Conservation (phyloP, 2,888 invertebrate genomes). For the Coelopa pilipes region DNA sequence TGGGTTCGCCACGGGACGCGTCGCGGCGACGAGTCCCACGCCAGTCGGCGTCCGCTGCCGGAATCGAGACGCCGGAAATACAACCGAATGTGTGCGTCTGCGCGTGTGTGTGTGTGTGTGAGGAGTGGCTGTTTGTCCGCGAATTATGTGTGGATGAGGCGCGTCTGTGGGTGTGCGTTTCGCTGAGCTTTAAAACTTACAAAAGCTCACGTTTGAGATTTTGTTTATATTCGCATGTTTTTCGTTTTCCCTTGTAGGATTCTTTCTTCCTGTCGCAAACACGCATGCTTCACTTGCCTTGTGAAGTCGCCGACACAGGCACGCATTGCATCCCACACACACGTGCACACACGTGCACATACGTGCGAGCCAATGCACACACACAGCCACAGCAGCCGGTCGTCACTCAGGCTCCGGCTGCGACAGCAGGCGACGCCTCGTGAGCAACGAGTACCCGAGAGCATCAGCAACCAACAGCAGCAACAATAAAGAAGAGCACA, state of each 20-base stretch:
- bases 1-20: no score
- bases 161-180: conserved; percentile 2
- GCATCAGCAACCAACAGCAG: no score
- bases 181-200: conserved; percentile 5
- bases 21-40: no score
- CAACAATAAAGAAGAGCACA: no score
- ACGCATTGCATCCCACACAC: no score
- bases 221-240: not conserved
- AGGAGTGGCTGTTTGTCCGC: no score
- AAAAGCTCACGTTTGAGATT: conserved; percentile 12
- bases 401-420: not conserved
- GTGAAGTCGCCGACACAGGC: conserved; percentile 1
- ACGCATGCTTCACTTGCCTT: not conserved
- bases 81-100: not conserved
- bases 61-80: not conserved
- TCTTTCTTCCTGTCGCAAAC: not conserved
- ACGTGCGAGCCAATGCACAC: no score
- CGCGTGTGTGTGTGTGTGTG: not conserved
- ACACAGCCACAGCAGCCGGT: no score
- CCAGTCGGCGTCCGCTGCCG: no score
- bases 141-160: no score
- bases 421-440: no score
- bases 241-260: not conserved
- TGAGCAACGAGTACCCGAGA: no score
- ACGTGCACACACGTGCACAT: not conserved